Conservation (phyloP, 2,113 vertebrate genomes). For the Channa argus region DNA sequence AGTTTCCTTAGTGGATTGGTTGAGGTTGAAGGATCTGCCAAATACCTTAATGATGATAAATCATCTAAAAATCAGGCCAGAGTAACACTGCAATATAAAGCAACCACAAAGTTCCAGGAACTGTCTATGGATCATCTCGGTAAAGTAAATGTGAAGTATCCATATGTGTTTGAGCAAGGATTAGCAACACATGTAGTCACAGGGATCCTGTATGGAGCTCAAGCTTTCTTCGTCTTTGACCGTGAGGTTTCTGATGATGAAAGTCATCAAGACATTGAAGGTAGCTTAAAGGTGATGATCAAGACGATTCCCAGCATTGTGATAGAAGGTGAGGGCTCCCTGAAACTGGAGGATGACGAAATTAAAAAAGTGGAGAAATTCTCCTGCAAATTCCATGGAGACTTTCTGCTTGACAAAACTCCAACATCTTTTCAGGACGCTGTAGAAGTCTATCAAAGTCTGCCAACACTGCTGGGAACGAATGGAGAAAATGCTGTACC, state of each 20-base stretch:
- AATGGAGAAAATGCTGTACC: slow-evolving; percentile 67
- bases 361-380: slow-evolving; percentile 39
- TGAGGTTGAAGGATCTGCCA: slow-evolving; percentile 64
- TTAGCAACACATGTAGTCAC: slow-evolving; percentile 73
- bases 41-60: slow-evolving; percentile 64
- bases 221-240: slow-evolving; percentile 77
- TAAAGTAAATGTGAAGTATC: slow-evolving; percentile 37
- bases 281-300: slow-evolving; percentile 40
- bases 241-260: slow-evolving; percentile 56
- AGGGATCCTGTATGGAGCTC: slow-evolving; percentile 67
- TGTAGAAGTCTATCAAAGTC: slow-evolving; percentile 60
- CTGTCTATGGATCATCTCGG: slow-evolving; percentile 68
- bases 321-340: slow-evolving; percentile 14
- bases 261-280: slow-evolving; percentile 48
- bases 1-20: slow-evolving; percentile 66
- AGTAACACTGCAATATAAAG: slow-evolving; percentile 60
- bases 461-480: slow-evolving; percentile 54
- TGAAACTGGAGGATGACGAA: slow-evolving; percentile 34
- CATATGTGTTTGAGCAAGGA: slow-evolving; percentile 34
- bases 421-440: slow-evolving; percentile 65
- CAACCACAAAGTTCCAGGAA: slow-evolving; percentile 64
- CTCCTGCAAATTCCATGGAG: slow-evolving; percentile 71
- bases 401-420: slow-evolving; percentile 48
- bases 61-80: slow-evolving; percentile 58
- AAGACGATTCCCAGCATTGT: slow-evolving; percentile 15